Evolutionary conservation across 2,113 vertebrate species (phyloP).

Genomic region (Laticauda laticaudata): DNA sequence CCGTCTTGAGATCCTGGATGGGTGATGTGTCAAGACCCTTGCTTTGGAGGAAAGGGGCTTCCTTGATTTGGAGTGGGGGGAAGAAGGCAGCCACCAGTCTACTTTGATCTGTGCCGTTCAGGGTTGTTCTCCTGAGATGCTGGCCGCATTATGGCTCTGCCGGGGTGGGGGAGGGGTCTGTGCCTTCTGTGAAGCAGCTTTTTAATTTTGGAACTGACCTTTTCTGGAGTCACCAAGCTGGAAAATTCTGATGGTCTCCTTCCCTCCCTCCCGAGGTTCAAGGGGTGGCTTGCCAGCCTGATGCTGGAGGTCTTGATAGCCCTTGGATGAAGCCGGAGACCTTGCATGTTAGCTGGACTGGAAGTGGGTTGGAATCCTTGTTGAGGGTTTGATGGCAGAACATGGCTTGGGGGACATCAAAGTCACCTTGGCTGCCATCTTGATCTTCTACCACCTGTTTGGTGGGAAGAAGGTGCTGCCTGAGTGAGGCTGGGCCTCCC

Average conservation of each 20-base stretch:
- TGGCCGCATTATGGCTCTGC: not conserved
- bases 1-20: too few relatives aligned
- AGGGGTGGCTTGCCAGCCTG: not conserved
- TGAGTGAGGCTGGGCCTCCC: too few relatives aligned
- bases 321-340: not conserved
- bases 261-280: not conserved
- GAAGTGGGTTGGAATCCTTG: not conserved
- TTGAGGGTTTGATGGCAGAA: not conserved
- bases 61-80: not conserved
- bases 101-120: not conserved
- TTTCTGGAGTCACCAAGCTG: not conserved
- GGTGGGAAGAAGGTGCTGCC: not conserved
- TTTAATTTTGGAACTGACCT: not conserved
- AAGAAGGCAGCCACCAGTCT: not conserved
- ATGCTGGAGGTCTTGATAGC: not conserved
- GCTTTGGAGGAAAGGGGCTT: not conserved
- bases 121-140: not conserved
- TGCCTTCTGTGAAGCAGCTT: not conserved
- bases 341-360: not conserved
- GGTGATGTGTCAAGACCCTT: not conserved
- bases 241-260: not conserved
- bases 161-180: not conserved
- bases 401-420: not conserved
- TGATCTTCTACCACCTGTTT: not conserved
- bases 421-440: conserved; percentile 22